Base-by-base conservation (phyloP, 2,113 vertebrate genomes). In the Tricholaema leucomelas region DNA sequence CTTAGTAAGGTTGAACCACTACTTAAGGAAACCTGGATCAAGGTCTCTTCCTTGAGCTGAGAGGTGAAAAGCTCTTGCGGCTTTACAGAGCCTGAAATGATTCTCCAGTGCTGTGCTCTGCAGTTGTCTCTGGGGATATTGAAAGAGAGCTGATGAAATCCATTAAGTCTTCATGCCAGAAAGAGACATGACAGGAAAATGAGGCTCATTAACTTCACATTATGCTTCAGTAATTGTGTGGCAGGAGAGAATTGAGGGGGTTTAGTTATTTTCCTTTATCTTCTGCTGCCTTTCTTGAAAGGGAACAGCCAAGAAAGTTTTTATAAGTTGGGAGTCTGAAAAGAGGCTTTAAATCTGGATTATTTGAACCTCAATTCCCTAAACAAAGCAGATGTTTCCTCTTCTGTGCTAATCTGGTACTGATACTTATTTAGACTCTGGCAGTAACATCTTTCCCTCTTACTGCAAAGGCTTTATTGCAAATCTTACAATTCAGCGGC, bases 401-500 rank as follows among this genome's bases (percentile, higher is more conserved):
- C 23, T 81, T 63, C 28, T 61, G 24, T 60, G 42, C 85, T 73
- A 70, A 10, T 76, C 54, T 85, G 40, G 35, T 59, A 5, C 63
- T 64, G 44, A n/a, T 50, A 38, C 2, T 59, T 50, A 38, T 58
- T 36, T 33, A 31, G 23, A 30, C 28, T 61, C 18, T 33, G 61
- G 8, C 64, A 85, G 24, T 94, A 73, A 95, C 44, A 31, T 75
- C n/a, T 78, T 94, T 83, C 59, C 35, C 31, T 95, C 46, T n/a
- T 31, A 11, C 80, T 95, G 44, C 79, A 12, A 96, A 99, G 99
- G 98, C 38, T 99, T 99, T 80, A 98, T 99, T 85, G 97, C 98
- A 64, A 99, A 99, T 91, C 98, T 99, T 38, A 98, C 99, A 1
- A 67, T 98, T 54, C 99, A 99, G 95, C 98, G 98, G 31, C 98